Conservation (phyloP, 2,888 invertebrate species). For the Petrolisthes manimaculis region DNA sequence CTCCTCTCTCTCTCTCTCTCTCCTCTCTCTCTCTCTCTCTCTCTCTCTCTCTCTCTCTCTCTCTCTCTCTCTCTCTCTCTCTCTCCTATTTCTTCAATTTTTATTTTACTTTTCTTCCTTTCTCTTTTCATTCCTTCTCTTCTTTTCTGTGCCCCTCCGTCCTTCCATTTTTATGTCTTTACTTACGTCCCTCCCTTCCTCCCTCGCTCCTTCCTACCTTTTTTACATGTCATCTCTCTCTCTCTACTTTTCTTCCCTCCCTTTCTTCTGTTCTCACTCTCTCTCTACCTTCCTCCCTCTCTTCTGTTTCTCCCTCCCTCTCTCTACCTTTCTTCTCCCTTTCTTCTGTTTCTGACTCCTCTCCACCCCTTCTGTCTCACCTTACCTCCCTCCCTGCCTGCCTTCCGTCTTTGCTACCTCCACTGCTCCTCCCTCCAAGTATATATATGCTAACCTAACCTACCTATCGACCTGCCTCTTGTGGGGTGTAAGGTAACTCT, state of each 20-base stretch:
- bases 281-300: neutral
- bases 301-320: neutral
- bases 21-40: neutral
- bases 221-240: neutral
- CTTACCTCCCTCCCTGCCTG: neutral
- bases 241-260: neutral
- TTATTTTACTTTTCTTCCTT: too few relatives aligned
- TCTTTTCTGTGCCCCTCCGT: neutral
- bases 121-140: neutral
- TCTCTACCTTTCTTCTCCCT: neutral
- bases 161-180: neutral
- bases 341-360: neutral
- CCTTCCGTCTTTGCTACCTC: neutral
- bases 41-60: neutral
- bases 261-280: neutral
- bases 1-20: neutral
- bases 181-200: neutral
- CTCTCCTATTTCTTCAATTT: neutral
- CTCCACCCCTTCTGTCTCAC: neutral
- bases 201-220: too few relatives aligned
- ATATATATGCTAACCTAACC: neutral
- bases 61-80: slow-evolving; percentile 8
- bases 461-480: neutral
- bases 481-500: neutral
- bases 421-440: neutral